Base-by-base conservation (phyloP, 2,113 vertebrate species). In the Lophotis ruficrista region DNA sequence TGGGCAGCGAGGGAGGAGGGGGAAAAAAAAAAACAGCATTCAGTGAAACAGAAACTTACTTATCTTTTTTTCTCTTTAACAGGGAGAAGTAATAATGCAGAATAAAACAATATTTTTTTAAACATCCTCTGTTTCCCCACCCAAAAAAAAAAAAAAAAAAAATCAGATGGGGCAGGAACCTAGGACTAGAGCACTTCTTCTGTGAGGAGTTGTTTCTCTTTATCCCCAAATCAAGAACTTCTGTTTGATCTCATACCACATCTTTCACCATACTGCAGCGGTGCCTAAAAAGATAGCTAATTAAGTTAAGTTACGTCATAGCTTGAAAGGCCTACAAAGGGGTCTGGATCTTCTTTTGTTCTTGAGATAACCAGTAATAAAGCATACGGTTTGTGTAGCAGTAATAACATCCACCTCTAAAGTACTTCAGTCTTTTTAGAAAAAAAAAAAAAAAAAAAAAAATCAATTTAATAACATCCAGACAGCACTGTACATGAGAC, bases 381-480 rank as follows among this genome's bases (percentile, higher is more conserved):
- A 97, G 61, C 51, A 62, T 14, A 66, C 6, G 3, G 35, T 57
- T 51, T 71, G 57, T 33, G 57, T 1, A 83, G n/a, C n/a, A 81
- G 85, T 43, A 86, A 91, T 17, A 70, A 54, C 65, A 84, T 56
- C 87, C 2, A 2, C 43, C 78, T 96, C 70, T 95, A 70, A 95
- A 82, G 50, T 72, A 71, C 43, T 53, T 77, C 56, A 53, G 14
- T 31, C 70, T 54, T 93, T 68, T 70, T 7, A 62, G 53, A 51
- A 81, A 64, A 38, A 61, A 64, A 60, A 83, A 61, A 64, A 60
- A 83, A 68, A 43, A 61, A 65, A 78, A 65, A 58, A 82, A 87
- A 83, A 76, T 77, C 64, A 14, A n/a, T 83, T 92, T 88, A 94
- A 83, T 89, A 87, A 88, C 20, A 95, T 54, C 82, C 64, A 95